Percentiles rank a stretch among this genome's conserved stretches.
phyloP scores from a whole-genome alignment of 2,113 vertebrate genomes.

The cattle (Bos taurus) region DNA sequence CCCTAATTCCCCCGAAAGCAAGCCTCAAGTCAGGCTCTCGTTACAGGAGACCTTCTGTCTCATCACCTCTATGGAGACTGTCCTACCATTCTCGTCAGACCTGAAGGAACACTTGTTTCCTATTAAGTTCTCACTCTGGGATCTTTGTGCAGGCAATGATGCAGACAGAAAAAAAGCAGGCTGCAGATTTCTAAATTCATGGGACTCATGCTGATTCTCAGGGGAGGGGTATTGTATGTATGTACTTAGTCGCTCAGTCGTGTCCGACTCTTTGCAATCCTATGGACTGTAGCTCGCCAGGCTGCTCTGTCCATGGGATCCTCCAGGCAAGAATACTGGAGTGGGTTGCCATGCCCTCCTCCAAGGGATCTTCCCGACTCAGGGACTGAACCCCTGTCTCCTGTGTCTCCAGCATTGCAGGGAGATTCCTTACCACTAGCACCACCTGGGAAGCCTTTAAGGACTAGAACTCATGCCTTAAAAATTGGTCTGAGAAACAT shows the following conservation, averaged over 20 bases:
- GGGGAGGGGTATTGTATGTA: background rate
- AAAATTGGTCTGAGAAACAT: background rate
- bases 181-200: background rate
- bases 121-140: background rate
- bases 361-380: background rate
- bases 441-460: background rate
- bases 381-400: accelerated
- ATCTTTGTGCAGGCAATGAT: background rate
- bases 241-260: accelerated
- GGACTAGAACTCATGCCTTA: background rate
- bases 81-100: background rate
- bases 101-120: background rate
- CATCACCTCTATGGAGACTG: background rate
- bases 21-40: background rate
- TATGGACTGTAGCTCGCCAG: background rate
- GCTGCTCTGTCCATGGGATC: background rate
- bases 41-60: background rate
- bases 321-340: background rate
- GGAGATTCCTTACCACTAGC: background rate
- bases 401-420: background rate
- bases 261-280: background rate
- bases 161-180: background rate
- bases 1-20: accelerated
- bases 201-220: background rate
- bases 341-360: background rate